Evolutionary conservation across 2,113 vertebrate genomes (phyloP), one percentile per base, ranked within the genome.

Genomic region (Todiramphus chloris): DNA sequence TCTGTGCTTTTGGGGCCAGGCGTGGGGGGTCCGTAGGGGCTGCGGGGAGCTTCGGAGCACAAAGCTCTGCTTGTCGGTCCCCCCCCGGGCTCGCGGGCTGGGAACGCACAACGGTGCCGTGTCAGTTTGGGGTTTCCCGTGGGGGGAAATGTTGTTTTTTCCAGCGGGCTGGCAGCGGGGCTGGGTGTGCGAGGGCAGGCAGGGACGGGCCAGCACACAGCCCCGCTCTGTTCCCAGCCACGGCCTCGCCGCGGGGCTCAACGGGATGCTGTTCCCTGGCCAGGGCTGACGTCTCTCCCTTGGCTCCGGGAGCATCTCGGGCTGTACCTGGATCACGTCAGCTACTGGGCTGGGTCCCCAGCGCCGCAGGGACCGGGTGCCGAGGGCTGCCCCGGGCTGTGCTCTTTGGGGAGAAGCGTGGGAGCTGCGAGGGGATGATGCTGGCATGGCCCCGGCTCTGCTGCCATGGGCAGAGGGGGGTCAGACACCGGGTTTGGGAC

Each of bases 211-310:
- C 69, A 72, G 66, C 89, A 89, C 95, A 96, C 83, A 96, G 89
- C 83, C 93, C 68, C 3, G 11, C 70, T 74, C 77, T 96, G 96
- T 92, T 96, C 74, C 87, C 77, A 6, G 50, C 28, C 25, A 0
- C 43, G 23, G 16, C 73, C 28, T 13, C 4, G 35, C 25, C 12
- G 0, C 2, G 8, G 37, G 67, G 64, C 88, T 98, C 68, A 97
- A 98, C 91, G 82, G 87, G 58, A 41, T n/a, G 93, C 96, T 98
- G 97, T 97, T 97, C 87, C 79, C 43, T 0, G 7, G 83, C 82
- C 75, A 81, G 91, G 76, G n/a, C 76, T 89, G 89, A 7, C 27
- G 80, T 53, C 85, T 66, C 55, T 63, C 33, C 16, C 1, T 59
- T 67, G 87, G 89, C 59, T 81, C 24, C 2, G 1, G 55, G 55